Percentiles rank a stretch among this genome's conserved stretches.
phyloP scores from a whole-genome alignment of 2,113 vertebrate genomes.

The Pavo muticus region DNA sequence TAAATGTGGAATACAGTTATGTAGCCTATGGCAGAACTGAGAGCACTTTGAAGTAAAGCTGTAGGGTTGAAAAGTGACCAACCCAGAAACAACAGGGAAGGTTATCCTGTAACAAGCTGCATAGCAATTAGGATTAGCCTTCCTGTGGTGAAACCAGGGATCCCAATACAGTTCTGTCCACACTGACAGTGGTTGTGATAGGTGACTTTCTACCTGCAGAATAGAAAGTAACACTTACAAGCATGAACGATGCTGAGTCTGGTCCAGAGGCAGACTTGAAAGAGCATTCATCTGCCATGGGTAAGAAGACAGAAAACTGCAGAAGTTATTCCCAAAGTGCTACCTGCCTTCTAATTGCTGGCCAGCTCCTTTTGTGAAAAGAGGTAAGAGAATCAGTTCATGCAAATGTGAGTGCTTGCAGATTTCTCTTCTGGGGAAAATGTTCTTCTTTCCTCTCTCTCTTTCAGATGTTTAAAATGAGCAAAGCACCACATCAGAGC shows the following conservation, averaged over 20 bases:
- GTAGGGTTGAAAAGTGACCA: not conserved
- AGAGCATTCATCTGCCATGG: not conserved
- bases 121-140: not conserved
- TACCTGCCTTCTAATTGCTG: conserved; percentile 13
- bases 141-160: not conserved
- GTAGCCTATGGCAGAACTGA: not conserved
- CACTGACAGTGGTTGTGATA: not conserved
- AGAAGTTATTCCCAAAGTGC: not conserved
- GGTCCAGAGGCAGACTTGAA: conserved; percentile 20
- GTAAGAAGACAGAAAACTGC: not conserved
- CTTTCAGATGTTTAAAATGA: not conserved
- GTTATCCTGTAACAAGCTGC: rapidly evolving
- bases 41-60: not conserved
- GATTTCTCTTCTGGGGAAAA: conserved; percentile 1
- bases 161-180: not conserved
- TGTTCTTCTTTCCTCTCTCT: not conserved
- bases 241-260: not conserved
- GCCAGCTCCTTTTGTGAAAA: not conserved
- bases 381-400: not conserved
- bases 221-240: not conserved
- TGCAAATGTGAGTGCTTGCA: rapidly evolving
- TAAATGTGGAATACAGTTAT: not conserved
- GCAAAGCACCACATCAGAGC: not conserved
- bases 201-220: not conserved
- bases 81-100: not conserved